Percentiles rank a stretch among this genome's conserved stretches.
Conservation (phyloP, 2,888 invertebrate species). For the Gryllus longicercus region DNA sequence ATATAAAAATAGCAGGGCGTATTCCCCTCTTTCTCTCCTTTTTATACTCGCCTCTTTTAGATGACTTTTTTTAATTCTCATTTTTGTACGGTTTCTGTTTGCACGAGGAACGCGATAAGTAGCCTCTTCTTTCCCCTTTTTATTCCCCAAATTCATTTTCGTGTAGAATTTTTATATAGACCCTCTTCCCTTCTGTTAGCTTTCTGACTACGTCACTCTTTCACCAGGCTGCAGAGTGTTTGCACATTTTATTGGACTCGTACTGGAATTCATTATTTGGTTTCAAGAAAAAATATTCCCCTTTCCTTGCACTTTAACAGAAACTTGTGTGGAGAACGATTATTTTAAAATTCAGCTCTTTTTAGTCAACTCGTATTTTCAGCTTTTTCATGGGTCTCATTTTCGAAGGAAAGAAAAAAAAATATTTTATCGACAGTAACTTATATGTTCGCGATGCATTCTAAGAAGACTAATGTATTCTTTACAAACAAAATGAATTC, state of each 20-base stretch:
- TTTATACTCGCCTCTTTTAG: not conserved
- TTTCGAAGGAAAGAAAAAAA: no score
- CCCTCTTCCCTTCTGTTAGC: conserved; percentile 17
- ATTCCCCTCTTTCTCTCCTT: not conserved
- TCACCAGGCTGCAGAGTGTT: not conserved
- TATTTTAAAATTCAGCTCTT: no score
- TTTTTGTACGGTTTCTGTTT: conserved; percentile 8
- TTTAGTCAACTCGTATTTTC: no score
- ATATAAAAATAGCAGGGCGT: not conserved
- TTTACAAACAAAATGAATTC: no score
- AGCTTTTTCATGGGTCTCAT: no score
- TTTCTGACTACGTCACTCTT: conserved; percentile 17
- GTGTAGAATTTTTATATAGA: conserved; percentile 2
- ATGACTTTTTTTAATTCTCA: conserved; percentile 1
- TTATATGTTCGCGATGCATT: no score
- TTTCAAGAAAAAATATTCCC: not conserved
- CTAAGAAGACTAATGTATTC: no score
- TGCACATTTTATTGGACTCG: conserved; percentile 8
- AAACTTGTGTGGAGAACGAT: not conserved
- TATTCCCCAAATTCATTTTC: conserved; percentile 17
- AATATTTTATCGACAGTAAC: no score
- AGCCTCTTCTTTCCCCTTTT: conserved; percentile 17
- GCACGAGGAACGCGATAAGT: conserved; percentile 17
- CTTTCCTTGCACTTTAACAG: conserved; percentile 4
- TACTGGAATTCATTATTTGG: conserved; percentile 11